Evolutionary conservation across 2,797 vertebrate genomes (phyloP).

Genomic region (Liparis tanakae): DNA sequence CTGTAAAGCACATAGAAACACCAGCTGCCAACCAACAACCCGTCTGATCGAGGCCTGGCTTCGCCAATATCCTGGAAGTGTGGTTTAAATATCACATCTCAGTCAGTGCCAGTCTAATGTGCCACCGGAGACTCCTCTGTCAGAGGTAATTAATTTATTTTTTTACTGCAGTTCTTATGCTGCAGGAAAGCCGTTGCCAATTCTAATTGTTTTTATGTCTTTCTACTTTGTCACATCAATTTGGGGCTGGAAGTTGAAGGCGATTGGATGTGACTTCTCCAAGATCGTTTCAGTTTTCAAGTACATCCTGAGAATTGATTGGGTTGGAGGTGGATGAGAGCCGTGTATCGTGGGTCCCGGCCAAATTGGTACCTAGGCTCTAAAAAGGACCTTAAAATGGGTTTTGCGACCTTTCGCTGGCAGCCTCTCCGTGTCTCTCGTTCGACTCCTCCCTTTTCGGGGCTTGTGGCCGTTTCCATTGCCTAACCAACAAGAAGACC

Average conservation of each 20-base stretch:
- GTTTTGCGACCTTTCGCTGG: conserved; percentile 59
- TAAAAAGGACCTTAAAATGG: conserved; percentile 54
- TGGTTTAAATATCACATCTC: conserved; percentile 71
- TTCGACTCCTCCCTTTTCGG: conserved; percentile 55
- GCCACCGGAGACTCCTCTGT: conserved; percentile 68
- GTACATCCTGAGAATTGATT: conserved; percentile 51
- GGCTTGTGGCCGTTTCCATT: conserved; percentile 79
- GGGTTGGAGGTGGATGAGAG: conserved; percentile 54
- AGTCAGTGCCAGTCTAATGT: conserved; percentile 60
- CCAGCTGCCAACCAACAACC: conserved; percentile 60
- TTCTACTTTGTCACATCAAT: conserved; percentile 59
- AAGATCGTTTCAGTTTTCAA: conserved; percentile 57
- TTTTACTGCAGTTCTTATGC: conserved; percentile 63
- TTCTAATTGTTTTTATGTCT: conserved; percentile 60
- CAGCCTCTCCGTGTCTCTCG: conserved; percentile 43
- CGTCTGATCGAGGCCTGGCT: conserved; percentile 58
- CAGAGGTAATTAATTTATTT: conserved; percentile 61
- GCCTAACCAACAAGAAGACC: conserved; percentile 77
- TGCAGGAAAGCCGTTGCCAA: conserved; percentile 55
- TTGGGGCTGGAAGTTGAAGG: conserved; percentile 50
- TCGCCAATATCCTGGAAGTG: conserved; percentile 70
- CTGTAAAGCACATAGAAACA: conserved; percentile 47
- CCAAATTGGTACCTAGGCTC: conserved; percentile 60
- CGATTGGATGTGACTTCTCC: conserved; percentile 49
- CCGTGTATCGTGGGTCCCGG: conserved; percentile 42